Percentiles rank a stretch among this genome's conserved stretches.
Evolutionary conservation across 2,888 invertebrate species (phyloP).

Genomic region (Drosophila lutescens): DNA sequence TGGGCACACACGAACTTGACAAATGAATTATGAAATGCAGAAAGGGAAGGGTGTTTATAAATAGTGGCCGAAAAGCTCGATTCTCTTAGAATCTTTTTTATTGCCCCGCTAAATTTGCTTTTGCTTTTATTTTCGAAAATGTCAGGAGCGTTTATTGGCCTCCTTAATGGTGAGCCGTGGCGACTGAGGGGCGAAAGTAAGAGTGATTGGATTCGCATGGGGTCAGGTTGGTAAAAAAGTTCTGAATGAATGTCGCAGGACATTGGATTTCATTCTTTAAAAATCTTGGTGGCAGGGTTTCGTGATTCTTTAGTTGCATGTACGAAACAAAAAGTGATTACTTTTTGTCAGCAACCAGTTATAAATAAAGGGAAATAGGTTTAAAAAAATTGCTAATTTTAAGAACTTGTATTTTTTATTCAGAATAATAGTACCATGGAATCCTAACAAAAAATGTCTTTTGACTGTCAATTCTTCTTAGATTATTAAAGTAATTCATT

Average conservation of each 20-base stretch:
- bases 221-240: background rate
- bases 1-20: slow-evolving; percentile 50
- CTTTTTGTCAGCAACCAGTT: too few species aligned
- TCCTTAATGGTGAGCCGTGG: slow-evolving; percentile 35
- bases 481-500: background rate
- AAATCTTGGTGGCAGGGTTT: background rate
- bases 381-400: too few species aligned
- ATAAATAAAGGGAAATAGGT: too few species aligned
- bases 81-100: slow-evolving; percentile 17
- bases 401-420: too few species aligned
- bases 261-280: background rate
- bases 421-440: too few species aligned
- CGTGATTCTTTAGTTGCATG: background rate
- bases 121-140: slow-evolving; percentile 45
- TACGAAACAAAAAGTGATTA: too few species aligned
- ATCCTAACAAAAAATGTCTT: too few species aligned
- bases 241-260: slow-evolving; percentile 3
- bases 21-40: slow-evolving; percentile 47
- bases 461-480: background rate
- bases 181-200: slow-evolving; percentile 8
- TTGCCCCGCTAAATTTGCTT: slow-evolving; percentile 17
- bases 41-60: slow-evolving; percentile 44
- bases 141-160: slow-evolving; percentile 67
- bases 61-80: slow-evolving; percentile 49
- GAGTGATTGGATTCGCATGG: background rate